These are phyloP conservation scores for Xanthia togata DNA, from an alignment of 2,888 invertebrate species.

Conservation along the genomic window DNA sequence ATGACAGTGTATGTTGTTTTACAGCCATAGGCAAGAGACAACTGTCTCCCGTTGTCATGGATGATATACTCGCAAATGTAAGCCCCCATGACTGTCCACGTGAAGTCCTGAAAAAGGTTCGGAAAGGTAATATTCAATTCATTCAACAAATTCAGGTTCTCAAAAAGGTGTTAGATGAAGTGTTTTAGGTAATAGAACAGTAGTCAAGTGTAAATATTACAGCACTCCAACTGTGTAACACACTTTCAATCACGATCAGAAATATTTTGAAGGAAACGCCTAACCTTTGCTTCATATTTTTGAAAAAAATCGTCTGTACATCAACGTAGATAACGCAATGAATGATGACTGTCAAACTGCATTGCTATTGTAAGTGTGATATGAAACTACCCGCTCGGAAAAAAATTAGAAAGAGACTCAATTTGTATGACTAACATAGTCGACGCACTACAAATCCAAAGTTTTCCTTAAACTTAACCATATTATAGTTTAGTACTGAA, in stretches of 20 bases:
- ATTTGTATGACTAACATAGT: background rate
- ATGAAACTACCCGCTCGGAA: background rate
- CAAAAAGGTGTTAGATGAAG: background rate
- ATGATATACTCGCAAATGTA: conserved; percentile 25
- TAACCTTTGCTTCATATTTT: background rate
- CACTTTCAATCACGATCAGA: background rate
- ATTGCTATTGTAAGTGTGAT: too few species aligned
- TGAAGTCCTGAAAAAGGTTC: conserved; percentile 12
- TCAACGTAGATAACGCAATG: background rate
- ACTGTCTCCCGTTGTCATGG: conserved; percentile 27
- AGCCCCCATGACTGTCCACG: background rate
- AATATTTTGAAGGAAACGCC: background rate
- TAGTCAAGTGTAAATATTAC: background rate
- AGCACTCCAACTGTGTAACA: background rate
- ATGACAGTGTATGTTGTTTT: background rate
- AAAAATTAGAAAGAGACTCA: background rate
- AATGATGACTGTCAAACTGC: background rate
- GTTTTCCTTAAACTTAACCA: background rate
- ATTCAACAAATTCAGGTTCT: background rate
- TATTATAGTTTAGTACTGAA: background rate
- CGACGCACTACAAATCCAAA: background rate
- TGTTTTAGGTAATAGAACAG: background rate
- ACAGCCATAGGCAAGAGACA: conserved; percentile 21
- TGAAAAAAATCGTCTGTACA: background rate
- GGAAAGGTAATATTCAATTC: conserved; percentile 25